phyloP scores from a whole-genome alignment of 2,113 vertebrate species.

The Pantherophis guttatus region DNA sequence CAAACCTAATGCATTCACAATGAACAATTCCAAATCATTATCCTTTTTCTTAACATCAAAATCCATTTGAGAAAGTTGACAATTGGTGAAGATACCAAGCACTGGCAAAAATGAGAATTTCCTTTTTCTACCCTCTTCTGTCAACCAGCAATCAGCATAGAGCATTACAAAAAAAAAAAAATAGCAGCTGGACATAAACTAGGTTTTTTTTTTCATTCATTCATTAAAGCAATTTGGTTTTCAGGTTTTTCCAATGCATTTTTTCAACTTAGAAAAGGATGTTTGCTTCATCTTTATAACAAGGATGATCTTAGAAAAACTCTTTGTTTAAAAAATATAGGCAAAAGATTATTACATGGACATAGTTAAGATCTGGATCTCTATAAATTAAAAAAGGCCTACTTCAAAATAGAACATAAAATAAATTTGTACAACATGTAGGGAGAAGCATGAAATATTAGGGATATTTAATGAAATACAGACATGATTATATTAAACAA shows the following conservation, averaged over 20 bases:
- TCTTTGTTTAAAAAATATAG: conserved; percentile 12
- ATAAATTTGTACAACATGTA: not conserved
- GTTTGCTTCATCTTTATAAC: conserved; percentile 43
- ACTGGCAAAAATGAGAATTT: conserved; percentile 36
- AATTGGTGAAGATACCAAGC: conserved; percentile 60
- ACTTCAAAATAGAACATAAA: not conserved
- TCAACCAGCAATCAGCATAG: conserved; percentile 9
- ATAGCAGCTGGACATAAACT: conserved; percentile 42
- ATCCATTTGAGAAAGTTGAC: conserved; percentile 67
- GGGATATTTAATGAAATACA: not conserved
- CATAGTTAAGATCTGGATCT: not conserved
- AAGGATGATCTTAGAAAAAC: conserved; percentile 29
- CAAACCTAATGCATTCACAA: conserved; percentile 77
- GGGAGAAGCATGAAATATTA: not conserved
- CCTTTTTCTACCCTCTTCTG: conserved; percentile 8
- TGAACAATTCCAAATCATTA: conserved; percentile 75
- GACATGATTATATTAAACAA: not conserved
- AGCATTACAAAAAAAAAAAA: conserved; percentile 1
- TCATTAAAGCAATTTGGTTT: not conserved
- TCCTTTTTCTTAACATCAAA: conserved; percentile 69
- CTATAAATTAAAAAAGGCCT: not conserved
- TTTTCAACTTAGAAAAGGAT: conserved; percentile 32
- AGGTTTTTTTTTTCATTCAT: not conserved
- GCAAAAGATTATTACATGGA: not conserved
- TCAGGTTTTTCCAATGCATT: not conserved